Conservation (phyloP, 92 coral and sea anemone genomes). For the Palythoa caribaeorum region DNA sequence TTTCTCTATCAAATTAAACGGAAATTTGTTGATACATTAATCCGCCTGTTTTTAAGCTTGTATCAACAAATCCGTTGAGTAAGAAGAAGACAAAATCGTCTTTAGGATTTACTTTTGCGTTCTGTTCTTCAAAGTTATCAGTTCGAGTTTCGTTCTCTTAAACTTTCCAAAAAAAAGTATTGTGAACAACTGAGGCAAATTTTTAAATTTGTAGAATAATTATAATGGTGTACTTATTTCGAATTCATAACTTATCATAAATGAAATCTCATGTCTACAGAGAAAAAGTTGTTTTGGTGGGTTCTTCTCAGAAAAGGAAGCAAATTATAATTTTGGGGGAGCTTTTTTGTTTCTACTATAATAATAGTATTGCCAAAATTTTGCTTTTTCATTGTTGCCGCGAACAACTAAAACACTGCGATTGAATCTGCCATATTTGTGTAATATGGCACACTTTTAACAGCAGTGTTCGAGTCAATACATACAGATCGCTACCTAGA, state of each 20-base stretch:
- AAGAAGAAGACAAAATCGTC: background rate
- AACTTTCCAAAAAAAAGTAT: background rate
- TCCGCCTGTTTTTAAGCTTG: background rate
- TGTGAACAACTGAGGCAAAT: constrained; percentile 14
- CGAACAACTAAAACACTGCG: background rate
- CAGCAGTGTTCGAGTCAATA: background rate
- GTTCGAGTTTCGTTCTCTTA: background rate
- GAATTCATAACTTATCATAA: background rate
- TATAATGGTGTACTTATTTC: background rate
- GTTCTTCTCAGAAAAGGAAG: background rate
- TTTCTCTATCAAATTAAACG: constrained; percentile 39
- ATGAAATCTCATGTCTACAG: background rate
- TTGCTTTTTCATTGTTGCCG: background rate
- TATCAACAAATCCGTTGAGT: constrained; percentile 4
- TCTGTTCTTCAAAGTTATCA: background rate
- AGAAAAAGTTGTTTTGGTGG: background rate
- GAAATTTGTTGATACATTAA: constrained; percentile 26
- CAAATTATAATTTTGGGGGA: background rate
- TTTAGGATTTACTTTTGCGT: background rate
- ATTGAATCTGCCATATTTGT: constrained; percentile 28
- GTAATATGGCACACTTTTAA: constrained; percentile 6
- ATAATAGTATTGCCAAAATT: background rate
- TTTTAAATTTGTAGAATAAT: constrained; percentile 35
- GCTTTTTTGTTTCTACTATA: background rate
- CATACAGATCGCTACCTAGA: background rate